These are phyloP conservation scores for Channa striata DNA, from an alignment of 2,797 vertebrate species.

Conservation along the genomic window DNA sequence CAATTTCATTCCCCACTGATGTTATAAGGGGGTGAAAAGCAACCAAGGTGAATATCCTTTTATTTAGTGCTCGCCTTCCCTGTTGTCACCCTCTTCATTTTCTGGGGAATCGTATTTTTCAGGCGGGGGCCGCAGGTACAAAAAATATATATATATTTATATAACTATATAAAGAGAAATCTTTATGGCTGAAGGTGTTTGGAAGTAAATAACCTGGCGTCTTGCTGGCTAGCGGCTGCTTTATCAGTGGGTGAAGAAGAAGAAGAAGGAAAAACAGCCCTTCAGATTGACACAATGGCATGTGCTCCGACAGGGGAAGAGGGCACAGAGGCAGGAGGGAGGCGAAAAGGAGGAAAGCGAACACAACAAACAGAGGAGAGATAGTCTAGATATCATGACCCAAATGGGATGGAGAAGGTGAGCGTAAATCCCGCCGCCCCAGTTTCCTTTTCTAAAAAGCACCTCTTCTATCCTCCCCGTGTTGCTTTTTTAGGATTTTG, in stretches of 20 bases:
- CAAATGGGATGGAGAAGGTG: constrained; percentile 75
- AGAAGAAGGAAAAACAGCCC: constrained; percentile 66
- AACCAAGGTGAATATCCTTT: constrained; percentile 56
- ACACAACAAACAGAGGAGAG: constrained; percentile 74
- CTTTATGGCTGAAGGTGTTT: constrained; percentile 70
- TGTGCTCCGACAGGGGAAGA: constrained; percentile 72
- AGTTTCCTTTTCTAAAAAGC: constrained; percentile 73
- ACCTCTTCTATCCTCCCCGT: constrained; percentile 37
- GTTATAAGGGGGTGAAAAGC: constrained; percentile 45
- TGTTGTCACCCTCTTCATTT: constrained; percentile 51
- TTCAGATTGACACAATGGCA: constrained; percentile 82
- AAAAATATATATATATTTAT: constrained; percentile 25
- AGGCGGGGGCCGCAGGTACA: constrained; percentile 33
- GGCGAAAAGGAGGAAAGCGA: constrained; percentile 59
- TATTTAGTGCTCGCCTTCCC: constrained; percentile 48
- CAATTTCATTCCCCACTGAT: constrained; percentile 47
- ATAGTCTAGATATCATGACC: constrained; percentile 78
- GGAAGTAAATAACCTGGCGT: constrained; percentile 75
- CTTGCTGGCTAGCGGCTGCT: constrained; percentile 69
- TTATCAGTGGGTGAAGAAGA: constrained; percentile 74
- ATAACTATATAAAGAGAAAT: constrained; percentile 57
- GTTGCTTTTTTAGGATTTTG: constrained; percentile 63
- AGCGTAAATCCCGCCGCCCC: constrained; percentile 76
- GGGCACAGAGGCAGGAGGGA: constrained; percentile 70
- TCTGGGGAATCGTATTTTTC: constrained; percentile 61